Conservation (phyloP, 2,888 invertebrate species). For the Hedychridium roseum region DNA sequence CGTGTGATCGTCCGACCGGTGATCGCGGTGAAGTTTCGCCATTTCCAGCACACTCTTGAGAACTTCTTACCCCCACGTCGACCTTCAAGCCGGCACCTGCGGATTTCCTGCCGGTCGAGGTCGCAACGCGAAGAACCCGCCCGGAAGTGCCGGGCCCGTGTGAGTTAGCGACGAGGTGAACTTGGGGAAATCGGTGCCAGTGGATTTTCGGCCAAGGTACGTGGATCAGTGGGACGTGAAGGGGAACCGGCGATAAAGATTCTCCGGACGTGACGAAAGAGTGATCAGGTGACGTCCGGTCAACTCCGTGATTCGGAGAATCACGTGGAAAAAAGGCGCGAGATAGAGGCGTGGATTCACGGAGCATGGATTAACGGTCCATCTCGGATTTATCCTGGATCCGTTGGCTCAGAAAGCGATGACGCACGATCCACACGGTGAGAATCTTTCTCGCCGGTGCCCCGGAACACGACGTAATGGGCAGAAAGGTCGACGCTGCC, state of each 20-base stretch:
- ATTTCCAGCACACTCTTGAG: too few relatives aligned
- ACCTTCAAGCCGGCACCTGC: too few relatives aligned
- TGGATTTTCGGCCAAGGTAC: slow-evolving; percentile 35
- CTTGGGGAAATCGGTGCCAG: slow-evolving; percentile 17
- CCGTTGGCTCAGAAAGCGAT: background rate
- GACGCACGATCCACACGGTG: slow-evolving; percentile 10
- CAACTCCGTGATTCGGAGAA: too few relatives aligned
- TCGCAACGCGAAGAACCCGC: slow-evolving; percentile 11
- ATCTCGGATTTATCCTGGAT: slow-evolving; percentile 3
- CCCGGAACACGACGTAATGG: too few relatives aligned
- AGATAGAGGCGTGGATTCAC: background rate
- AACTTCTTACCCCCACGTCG: too few relatives aligned
- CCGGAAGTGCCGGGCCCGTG: slow-evolving; percentile 26
- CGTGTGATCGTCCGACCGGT: slow-evolving; percentile 42
- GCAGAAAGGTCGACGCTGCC: slow-evolving; percentile 7
- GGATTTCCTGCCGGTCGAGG: too few relatives aligned
- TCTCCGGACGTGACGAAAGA: slow-evolving; percentile 7
- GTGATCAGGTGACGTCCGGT: slow-evolving; percentile 4
- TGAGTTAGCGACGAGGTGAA: slow-evolving; percentile 27
- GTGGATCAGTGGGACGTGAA: slow-evolving; percentile 16
- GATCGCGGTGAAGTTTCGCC: too few relatives aligned
- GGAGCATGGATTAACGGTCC: slow-evolving; percentile 23
- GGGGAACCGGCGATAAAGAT: slow-evolving; percentile 12
- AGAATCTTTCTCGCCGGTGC: slow-evolving; percentile 19
- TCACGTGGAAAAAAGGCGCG: too few relatives aligned